These are phyloP conservation scores for Drosophila gunungcola DNA, from an alignment of 1,140 invertebrate genomes.

Conservation along the genomic window DNA sequence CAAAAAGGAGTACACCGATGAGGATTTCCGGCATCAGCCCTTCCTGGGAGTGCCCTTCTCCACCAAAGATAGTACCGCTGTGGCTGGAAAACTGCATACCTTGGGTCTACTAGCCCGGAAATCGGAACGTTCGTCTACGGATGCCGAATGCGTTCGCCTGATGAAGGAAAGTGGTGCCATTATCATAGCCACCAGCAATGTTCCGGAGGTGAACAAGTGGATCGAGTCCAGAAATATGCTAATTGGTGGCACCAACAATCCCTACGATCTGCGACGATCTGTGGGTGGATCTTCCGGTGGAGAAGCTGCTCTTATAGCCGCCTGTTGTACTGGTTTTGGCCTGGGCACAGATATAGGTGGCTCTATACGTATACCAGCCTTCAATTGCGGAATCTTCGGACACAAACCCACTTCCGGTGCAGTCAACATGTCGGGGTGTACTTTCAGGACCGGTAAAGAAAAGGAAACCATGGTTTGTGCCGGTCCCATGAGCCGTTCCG, in stretches of 20 bases:
- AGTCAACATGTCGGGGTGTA: slow-evolving; percentile 87
- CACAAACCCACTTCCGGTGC: slow-evolving; percentile 93
- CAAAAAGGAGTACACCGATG: slow-evolving; percentile 85
- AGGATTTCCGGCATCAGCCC: slow-evolving; percentile 88
- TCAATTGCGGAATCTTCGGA: slow-evolving; percentile 97
- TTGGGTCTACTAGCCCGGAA: slow-evolving; percentile 88
- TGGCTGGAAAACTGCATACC: slow-evolving; percentile 88
- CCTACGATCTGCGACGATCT: slow-evolving; percentile 93
- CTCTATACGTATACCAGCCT: slow-evolving; percentile 96
- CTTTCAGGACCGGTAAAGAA: slow-evolving; percentile 87
- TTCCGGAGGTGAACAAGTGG: slow-evolving; percentile 93
- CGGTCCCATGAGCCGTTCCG: slow-evolving; percentile 92
- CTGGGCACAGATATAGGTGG: slow-evolving; percentile 97
- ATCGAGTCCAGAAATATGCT: slow-evolving; percentile 95
- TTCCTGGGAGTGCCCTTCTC: slow-evolving; percentile 94
- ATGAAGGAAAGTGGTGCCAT: slow-evolving; percentile 94
- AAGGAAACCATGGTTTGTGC: slow-evolving; percentile 88
- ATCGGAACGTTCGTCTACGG: slow-evolving; percentile 87
- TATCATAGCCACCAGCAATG: slow-evolving; percentile 95
- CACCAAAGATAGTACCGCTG: slow-evolving; percentile 87
- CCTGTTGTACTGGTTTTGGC: slow-evolving; percentile 93
- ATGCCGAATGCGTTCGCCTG: slow-evolving; percentile 91
- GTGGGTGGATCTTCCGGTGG: slow-evolving; percentile 95
- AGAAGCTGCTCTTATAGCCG: slow-evolving; percentile 89
- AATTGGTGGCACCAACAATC: slow-evolving; percentile 96